These are phyloP conservation scores for Agapostemon virescens DNA, from an alignment of 2,888 invertebrate genomes.

Conservation along the genomic window DNA sequence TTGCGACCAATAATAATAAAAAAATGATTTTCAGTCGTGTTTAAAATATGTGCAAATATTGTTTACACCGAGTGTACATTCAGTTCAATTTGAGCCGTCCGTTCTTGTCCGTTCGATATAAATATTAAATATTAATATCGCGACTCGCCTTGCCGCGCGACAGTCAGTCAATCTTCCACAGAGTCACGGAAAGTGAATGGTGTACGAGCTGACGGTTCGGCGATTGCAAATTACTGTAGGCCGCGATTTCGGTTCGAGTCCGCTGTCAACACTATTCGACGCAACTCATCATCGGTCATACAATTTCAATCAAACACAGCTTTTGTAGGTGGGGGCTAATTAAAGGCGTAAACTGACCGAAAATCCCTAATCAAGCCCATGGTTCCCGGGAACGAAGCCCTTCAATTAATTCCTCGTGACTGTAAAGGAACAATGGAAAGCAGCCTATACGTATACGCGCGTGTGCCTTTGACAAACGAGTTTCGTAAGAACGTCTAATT, in stretches of 20 bases:
- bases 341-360: constrained; percentile 29
- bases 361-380: constrained; percentile 33
- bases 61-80: too few species aligned
- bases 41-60: too few species aligned
- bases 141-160: background rate
- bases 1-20: too few species aligned
- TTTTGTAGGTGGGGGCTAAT: constrained; percentile 27
- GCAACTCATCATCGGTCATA: background rate
- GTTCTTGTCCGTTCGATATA: background rate
- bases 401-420: constrained; percentile 58
- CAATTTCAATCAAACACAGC: constrained; percentile 21
- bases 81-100: too few species aligned
- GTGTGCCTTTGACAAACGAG: constrained; percentile 62
- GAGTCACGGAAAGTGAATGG: background rate
- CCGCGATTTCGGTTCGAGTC: background rate
- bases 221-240: background rate
- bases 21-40: too few species aligned
- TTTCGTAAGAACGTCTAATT: constrained; percentile 65
- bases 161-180: background rate
- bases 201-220: background rate
- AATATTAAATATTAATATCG: background rate
- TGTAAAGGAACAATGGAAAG: constrained; percentile 25
- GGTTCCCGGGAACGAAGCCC: constrained; percentile 35
- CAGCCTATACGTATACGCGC: constrained; percentile 12
- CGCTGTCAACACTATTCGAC: background rate